Conservation (phyloP, 2,797 vertebrate genomes). For the Hyperoplus lanceolatus region DNA sequence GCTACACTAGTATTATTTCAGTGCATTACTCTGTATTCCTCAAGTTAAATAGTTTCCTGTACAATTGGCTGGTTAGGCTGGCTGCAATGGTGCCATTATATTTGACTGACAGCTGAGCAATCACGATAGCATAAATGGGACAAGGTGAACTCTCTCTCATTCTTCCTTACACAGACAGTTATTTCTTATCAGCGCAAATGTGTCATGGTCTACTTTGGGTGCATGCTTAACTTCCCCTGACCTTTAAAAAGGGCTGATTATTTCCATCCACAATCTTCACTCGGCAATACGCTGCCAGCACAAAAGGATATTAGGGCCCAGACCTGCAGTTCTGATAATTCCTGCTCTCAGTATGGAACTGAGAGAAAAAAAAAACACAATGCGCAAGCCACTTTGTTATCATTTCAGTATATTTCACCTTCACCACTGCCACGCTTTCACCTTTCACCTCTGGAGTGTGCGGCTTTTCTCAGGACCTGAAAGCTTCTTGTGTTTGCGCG, state of each 20-base stretch:
- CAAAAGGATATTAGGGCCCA: conserved; percentile 80
- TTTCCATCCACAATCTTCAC: conserved; percentile 81
- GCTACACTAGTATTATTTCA: background rate
- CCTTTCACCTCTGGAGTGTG: conserved; percentile 54
- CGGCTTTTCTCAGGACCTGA: conserved; percentile 30
- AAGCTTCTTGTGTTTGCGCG: conserved; percentile 25
- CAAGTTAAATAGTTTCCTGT: conserved; percentile 47
- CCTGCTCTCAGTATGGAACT: conserved; percentile 51
- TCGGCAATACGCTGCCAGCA: conserved; percentile 79
- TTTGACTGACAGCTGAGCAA: conserved; percentile 84
- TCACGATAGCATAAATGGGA: conserved; percentile 81
- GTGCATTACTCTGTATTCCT: conserved; percentile 24
- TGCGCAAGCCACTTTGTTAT: conserved; percentile 63
- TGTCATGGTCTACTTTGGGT: conserved; percentile 79
- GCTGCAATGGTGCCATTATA: conserved; percentile 68
- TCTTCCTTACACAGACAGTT: conserved; percentile 75
- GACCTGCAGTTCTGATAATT: conserved; percentile 80
- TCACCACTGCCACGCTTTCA: conserved; percentile 48
- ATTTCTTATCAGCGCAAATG: conserved; percentile 80
- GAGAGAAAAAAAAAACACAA: conserved; percentile 59
- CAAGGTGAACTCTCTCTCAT: conserved; percentile 77
- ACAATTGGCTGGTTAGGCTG: conserved; percentile 46
- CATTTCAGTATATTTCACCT: conserved; percentile 56
- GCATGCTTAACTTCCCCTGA: conserved; percentile 82
- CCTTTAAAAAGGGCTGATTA: conserved; percentile 84